Percentiles rank a stretch among this genome's conserved stretches.
Conservation (phyloP, 2,888 invertebrate genomes). For the Stegana nigrithorax region DNA sequence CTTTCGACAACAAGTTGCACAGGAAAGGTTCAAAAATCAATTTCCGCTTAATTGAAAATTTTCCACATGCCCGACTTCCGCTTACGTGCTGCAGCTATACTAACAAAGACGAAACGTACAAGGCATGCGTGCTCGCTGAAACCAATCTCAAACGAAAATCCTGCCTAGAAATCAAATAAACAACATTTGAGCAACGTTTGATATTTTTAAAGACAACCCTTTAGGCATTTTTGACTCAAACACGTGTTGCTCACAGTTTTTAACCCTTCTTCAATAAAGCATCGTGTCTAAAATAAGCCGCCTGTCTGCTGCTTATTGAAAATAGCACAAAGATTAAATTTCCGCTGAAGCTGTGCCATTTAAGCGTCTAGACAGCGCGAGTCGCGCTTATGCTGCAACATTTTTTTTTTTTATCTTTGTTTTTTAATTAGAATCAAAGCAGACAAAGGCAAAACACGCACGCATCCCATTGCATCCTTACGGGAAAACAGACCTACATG, state of each 20-base stretch:
- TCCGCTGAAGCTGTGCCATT: slow-evolving; percentile 49
- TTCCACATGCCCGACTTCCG: slow-evolving; percentile 40
- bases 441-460: slow-evolving; percentile 36
- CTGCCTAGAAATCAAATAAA: neutral
- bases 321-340: slow-evolving; percentile 56
- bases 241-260: slow-evolving; percentile 13
- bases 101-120: slow-evolving; percentile 3
- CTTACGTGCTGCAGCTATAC: slow-evolving; percentile 38
- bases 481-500: neutral
- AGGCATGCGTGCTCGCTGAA: slow-evolving; percentile 2
- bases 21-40: slow-evolving; percentile 20
- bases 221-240: neutral
- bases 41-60: slow-evolving; percentile 39
- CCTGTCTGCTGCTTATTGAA: slow-evolving; percentile 34
- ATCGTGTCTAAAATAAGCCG: slow-evolving; percentile 31
- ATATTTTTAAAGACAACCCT: neutral
- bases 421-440: slow-evolving; percentile 15
- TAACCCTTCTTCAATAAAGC: neutral
- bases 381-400: slow-evolving; percentile 9
- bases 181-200: too few species aligned
- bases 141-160: neutral
- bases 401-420: slow-evolving; percentile 48
- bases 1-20: too few species aligned
- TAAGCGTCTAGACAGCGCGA: slow-evolving; percentile 44
- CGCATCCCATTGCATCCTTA: slow-evolving; percentile 34